Percentiles rank a stretch among this genome's conserved stretches.
Conservation (phyloP, 1,140 invertebrate genomes). For the Drosophila oshimai region DNA sequence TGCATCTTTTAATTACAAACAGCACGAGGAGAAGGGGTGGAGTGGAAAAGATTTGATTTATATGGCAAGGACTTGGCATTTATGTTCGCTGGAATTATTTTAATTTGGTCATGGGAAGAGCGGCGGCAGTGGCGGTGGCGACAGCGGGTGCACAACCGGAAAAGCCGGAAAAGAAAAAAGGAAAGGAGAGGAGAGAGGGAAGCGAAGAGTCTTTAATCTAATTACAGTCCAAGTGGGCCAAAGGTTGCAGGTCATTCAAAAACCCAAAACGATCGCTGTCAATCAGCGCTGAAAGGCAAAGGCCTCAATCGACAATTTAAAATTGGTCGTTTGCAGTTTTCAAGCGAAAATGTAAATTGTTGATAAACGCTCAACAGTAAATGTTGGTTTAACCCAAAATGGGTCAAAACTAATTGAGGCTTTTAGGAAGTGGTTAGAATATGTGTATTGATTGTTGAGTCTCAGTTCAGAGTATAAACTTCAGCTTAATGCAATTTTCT, state of each 20-base stretch:
- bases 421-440: not conserved
- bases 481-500: no score
- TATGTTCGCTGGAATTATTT: constrained; percentile 72
- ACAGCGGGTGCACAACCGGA: no score
- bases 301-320: not conserved
- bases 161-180: no score
- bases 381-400: constrained; percentile 9
- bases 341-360: not conserved
- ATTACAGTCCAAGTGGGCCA: constrained; percentile 28
- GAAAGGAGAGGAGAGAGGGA: not conserved
- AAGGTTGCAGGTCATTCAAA: constrained; percentile 27
- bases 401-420: not conserved
- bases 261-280: not conserved
- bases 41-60: constrained; percentile 62
- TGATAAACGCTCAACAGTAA: not conserved
- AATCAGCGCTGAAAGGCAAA: not conserved
- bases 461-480: no score
- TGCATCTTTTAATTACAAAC: constrained; percentile 49
- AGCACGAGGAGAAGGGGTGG: constrained; percentile 2
- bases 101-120: constrained; percentile 41
- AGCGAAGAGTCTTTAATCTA: constrained; percentile 27
- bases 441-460: not conserved
- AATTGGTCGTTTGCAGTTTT: not conserved
- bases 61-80: constrained; percentile 63
- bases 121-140: not conserved